Conservation (phyloP, 2,113 vertebrate species). For the Sorex fumeus region DNA sequence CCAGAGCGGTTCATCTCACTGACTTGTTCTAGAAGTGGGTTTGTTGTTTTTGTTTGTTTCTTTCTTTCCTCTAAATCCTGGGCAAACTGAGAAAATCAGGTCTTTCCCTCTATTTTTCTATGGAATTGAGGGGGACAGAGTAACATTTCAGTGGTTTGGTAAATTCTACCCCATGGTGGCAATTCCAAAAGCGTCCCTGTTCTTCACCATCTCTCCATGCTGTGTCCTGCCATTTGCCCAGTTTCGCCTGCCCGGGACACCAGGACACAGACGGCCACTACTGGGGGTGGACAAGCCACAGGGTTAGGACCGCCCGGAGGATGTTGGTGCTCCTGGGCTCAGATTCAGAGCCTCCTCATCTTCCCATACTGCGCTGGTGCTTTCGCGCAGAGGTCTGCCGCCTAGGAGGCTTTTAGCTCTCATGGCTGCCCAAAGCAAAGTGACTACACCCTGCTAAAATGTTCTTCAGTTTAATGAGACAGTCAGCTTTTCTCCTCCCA, state of each 20-base stretch:
- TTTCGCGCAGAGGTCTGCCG: not conserved
- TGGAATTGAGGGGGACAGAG: not conserved
- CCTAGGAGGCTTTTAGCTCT: not conserved
- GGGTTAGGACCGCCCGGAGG: too few species aligned
- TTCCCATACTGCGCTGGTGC: not conserved
- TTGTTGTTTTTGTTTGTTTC: not conserved
- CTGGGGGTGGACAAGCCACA: too few species aligned
- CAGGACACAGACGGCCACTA: fast-evolving
- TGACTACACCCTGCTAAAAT: not conserved
- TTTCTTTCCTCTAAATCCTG: not conserved
- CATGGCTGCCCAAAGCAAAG: not conserved
- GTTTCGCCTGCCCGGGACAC: fast-evolving
- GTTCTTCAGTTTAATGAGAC: slow-evolving; percentile 33
- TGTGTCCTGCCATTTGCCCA: too few species aligned
- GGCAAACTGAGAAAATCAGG: not conserved
- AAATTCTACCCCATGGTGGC: not conserved
- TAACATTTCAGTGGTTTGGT: not conserved
- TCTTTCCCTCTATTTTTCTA: not conserved
- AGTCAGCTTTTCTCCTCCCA: not conserved
- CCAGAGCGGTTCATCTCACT: fast-evolving
- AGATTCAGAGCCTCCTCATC: fast-evolving
- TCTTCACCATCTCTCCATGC: too few species aligned
- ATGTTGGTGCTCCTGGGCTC: not conserved
- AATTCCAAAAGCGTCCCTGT: too few species aligned
- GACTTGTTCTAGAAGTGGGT: slow-evolving; percentile 3